Evolutionary conservation across 2,888 invertebrate species (phyloP).

Genomic region (Linnaemya tessellans): DNA sequence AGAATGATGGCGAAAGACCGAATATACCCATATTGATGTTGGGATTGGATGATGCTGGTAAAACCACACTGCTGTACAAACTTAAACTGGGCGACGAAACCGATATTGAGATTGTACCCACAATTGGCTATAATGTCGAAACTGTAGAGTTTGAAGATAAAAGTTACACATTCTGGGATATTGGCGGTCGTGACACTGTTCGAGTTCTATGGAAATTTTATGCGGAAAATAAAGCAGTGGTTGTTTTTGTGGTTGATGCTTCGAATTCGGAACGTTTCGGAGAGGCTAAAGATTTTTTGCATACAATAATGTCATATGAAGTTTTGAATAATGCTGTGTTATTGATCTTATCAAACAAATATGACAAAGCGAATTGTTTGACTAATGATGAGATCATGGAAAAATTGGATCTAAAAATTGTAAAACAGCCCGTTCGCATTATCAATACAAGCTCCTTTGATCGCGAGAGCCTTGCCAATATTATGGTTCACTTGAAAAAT

Average conservation of each 20-base stretch:
- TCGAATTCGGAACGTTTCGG: conserved; percentile 75
- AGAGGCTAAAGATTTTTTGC: conserved; percentile 76
- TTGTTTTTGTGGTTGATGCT: conserved; percentile 79
- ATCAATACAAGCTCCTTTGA: conserved; percentile 4
- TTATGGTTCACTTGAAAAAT: conserved; percentile 21
- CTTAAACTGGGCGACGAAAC: conserved; percentile 76
- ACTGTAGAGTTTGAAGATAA: conserved; percentile 78
- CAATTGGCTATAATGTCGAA: conserved; percentile 80
- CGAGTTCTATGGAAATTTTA: conserved; percentile 79
- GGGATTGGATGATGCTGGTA: conserved; percentile 78
- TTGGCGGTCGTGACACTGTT: conserved; percentile 78
- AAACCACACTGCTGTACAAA: conserved; percentile 78
- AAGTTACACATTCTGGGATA: conserved; percentile 79
- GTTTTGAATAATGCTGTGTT: conserved; percentile 76
- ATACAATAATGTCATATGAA: conserved; percentile 74
- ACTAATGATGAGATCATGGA: background rate
- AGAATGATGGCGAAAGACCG: background rate
- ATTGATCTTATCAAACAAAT: conserved; percentile 78
- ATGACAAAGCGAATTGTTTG: conserved; percentile 75
- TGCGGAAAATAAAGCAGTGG: conserved; percentile 75
- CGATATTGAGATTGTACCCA: conserved; percentile 76
- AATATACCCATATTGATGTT: conserved; percentile 76
- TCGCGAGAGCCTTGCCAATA: conserved; percentile 3
- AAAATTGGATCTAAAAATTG: conserved; percentile 16
- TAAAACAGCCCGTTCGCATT: conserved; percentile 16